Conservation (phyloP, 2,113 vertebrate genomes). For the Apaloderma vittatum region DNA sequence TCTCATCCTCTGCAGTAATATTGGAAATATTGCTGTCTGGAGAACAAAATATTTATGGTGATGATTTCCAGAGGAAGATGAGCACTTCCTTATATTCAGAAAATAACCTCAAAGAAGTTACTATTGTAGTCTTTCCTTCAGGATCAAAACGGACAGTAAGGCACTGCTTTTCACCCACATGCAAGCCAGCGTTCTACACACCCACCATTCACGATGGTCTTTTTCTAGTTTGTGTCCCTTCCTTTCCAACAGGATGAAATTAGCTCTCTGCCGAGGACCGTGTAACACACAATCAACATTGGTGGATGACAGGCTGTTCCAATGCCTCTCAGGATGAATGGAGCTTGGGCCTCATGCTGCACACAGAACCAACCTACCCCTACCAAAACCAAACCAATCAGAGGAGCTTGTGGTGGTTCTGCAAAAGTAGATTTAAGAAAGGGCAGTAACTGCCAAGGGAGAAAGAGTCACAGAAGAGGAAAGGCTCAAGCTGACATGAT, state of each 20-base stretch:
- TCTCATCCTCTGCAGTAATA: neutral
- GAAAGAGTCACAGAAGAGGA: neutral
- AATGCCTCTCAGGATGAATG: neutral
- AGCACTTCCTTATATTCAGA: neutral
- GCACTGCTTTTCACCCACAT: neutral
- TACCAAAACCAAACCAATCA: neutral
- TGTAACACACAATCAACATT: fast-evolving
- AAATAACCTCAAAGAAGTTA: neutral
- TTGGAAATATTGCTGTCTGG: neutral
- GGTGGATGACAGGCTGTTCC: neutral
- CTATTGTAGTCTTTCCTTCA: neutral
- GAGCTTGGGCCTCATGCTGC: too few relatives aligned
- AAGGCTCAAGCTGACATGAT: neutral
- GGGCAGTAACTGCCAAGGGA: neutral
- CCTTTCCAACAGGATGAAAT: neutral
- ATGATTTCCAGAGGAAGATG: neutral
- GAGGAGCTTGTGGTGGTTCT: neutral
- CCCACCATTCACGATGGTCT: fast-evolving
- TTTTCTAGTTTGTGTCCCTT: neutral
- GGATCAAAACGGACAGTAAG: neutral
- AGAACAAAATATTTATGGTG: neutral
- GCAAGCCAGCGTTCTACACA: fast-evolving
- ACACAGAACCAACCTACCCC: neutral
- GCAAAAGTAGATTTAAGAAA: neutral
- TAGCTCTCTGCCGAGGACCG: neutral